phyloP scores from a whole-genome alignment of 2,888 invertebrate species.

The Athalia rosae region DNA sequence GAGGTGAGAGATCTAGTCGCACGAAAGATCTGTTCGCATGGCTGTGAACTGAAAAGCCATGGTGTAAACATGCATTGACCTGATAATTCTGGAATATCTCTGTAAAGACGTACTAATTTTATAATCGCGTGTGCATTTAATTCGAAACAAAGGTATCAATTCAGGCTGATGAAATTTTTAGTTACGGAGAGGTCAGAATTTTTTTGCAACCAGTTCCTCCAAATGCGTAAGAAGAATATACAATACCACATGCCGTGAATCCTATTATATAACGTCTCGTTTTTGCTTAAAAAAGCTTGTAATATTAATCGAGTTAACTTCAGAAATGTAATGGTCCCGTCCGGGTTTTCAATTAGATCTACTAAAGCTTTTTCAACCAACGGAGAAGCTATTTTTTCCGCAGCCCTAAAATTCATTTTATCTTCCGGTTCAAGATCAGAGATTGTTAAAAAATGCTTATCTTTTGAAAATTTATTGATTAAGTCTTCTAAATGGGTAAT shows the following conservation, averaged over 20 bases:
- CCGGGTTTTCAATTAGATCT: conserved; percentile 28
- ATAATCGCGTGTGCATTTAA: conserved; percentile 45
- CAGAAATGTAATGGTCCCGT: conserved; percentile 47
- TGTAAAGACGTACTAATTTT: conserved; percentile 30
- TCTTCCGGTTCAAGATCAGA: conserved; percentile 49
- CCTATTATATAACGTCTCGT: conserved; percentile 3
- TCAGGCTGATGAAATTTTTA: conserved; percentile 46
- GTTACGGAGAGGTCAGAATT: conserved; percentile 10
- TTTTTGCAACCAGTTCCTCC: conserved; percentile 44
- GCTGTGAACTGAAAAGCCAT: conserved; percentile 34
- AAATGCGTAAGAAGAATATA: conserved; percentile 45
- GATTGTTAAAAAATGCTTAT: conserved; percentile 44
- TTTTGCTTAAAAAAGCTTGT: conserved; percentile 25
- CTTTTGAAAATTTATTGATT: conserved; percentile 43
- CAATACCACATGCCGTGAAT: conserved; percentile 43
- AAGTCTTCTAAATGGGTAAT: conserved; percentile 9
- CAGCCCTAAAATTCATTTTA: conserved; percentile 51
- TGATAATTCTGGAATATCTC: conserved; percentile 12
- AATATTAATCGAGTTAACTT: conserved; percentile 40
- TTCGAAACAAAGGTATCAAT: conserved; percentile 48
- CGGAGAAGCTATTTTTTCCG: conserved; percentile 48
- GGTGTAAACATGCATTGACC: conserved; percentile 5
- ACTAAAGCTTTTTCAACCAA: conserved; percentile 45
- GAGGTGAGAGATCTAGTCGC: conserved; percentile 22
- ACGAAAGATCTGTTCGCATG: conserved; percentile 22